Percentiles rank a stretch among this genome's conserved stretches.
phyloP scores from a whole-genome alignment of 2,797 vertebrate genomes.

The Vultur gryphus region DNA sequence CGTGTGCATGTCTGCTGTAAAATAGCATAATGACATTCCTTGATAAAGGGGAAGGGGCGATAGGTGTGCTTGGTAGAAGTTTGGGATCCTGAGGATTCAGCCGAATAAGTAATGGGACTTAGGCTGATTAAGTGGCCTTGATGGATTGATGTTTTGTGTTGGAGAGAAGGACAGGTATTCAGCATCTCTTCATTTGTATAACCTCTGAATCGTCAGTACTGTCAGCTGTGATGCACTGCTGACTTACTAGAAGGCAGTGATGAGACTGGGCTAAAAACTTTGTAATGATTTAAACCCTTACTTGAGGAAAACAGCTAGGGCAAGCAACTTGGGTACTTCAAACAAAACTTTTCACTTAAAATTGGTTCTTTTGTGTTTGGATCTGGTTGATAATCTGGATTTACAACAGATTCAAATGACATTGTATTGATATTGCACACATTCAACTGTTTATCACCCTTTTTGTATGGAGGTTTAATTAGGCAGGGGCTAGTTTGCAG shows the following conservation, averaged over 20 bases:
- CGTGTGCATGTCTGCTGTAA: neutral
- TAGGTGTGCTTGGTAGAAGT: neutral
- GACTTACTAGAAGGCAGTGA: neutral
- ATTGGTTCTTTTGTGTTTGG: neutral
- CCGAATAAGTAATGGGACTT: neutral
- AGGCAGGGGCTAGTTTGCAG: neutral
- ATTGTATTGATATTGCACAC: fast-evolving
- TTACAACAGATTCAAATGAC: neutral
- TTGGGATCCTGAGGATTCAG: neutral
- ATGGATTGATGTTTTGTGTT: neutral
- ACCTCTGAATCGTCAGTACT: neutral
- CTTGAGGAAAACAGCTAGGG: neutral
- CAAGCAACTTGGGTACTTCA: neutral
- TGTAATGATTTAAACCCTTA: neutral
- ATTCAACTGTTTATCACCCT: neutral
- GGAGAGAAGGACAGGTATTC: neutral
- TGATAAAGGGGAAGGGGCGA: neutral
- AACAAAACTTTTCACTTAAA: neutral
- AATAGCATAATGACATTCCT: neutral
- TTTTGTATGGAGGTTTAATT: neutral
- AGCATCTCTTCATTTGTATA: neutral
- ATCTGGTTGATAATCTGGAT: neutral
- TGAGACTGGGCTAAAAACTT: neutral
- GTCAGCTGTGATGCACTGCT: neutral
- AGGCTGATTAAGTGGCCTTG: neutral